Percentiles rank a stretch among this genome's conserved stretches.
Evolutionary conservation across 2,113 vertebrate species (phyloP).

Genomic region (Myotis yumanensis): DNA sequence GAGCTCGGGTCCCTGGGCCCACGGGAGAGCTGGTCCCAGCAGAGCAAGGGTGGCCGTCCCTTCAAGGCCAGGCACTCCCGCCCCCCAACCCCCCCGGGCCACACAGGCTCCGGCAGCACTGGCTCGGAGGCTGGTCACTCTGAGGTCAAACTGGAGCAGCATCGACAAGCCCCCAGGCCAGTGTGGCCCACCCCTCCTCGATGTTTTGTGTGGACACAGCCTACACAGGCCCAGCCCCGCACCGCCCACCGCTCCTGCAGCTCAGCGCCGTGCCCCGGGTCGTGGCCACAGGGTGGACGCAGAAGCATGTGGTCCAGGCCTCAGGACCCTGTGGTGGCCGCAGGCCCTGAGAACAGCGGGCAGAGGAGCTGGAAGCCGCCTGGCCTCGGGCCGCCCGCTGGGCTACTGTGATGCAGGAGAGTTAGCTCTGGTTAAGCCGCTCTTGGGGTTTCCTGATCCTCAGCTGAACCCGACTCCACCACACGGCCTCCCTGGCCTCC

Average conservation of each 20-base stretch:
- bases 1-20: not conserved
- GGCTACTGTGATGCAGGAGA: rapidly evolving
- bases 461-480: not conserved
- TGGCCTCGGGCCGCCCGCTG: not conserved
- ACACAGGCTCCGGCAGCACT: not conserved
- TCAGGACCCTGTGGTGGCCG: not conserved
- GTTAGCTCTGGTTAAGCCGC: rapidly evolving
- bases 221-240: rapidly evolving
- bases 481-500: not conserved
- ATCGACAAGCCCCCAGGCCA: rapidly evolving
- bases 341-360: not conserved
- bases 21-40: not conserved
- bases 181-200: rapidly evolving
- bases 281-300: rapidly evolving
- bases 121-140: not conserved
- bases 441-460: not conserved
- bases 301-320: not conserved
- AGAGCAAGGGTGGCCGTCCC: not conserved
- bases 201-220: rapidly evolving
- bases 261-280: rapidly evolving
- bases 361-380: rapidly evolving
- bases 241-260: not conserved
- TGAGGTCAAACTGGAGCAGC: not conserved
- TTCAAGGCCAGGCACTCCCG: not conserved
- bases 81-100: too few species aligned